Base-by-base conservation (phyloP, 2,113 vertebrate species). In the Phoxinus phoxinus region DNA sequence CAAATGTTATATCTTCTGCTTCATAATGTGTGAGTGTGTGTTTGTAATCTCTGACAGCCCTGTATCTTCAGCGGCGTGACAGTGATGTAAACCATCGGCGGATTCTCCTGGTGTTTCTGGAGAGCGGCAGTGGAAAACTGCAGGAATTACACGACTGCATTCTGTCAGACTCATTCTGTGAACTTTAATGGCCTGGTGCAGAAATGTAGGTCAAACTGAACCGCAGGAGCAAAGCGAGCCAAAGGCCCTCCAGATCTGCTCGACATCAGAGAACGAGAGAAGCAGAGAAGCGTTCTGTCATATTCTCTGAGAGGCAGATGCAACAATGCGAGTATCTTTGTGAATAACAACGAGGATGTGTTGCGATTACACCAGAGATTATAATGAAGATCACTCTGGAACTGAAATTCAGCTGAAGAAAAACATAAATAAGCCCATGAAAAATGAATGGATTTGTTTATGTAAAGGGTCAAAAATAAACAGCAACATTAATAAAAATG, bases 151-250 rank as follows among this genome's bases (percentile, higher is more conserved):
- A 3, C 65, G 51, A 44, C 51, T 37, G 13, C 59, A 19, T 51
- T 30, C 41, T 58, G 76, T 46, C 46, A 80, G 48, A 41, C 11
- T 23, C 21, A 46, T 19, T 76, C 75, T 17, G 23, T 77, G 61
- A 58, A 41, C 44, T 48, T 53, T 65, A 71, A 79, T 1, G n/a
- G 71, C 71, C 71, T 15, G 23, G 0, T 17, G 53, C 1, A n/a
- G 76, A 79, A 79, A 79, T 79, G 41, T 86, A 74, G 85, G 85
- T 82, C 85, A 83, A 69, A 32, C 72, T 63, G 23, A 85, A 87
- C 51, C 84, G 27, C 56, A 76, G 56, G 25, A 82, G 19, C n/a
- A 46, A 44, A 61, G 13, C 4, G 41, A 76, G 58, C 11, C 3
- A 76, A 12, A 41, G 6, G 41, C 83, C 27, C 25, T 21, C 17